Base-by-base conservation (phyloP, 2,888 invertebrate species). In the Tribolium freemani region DNA sequence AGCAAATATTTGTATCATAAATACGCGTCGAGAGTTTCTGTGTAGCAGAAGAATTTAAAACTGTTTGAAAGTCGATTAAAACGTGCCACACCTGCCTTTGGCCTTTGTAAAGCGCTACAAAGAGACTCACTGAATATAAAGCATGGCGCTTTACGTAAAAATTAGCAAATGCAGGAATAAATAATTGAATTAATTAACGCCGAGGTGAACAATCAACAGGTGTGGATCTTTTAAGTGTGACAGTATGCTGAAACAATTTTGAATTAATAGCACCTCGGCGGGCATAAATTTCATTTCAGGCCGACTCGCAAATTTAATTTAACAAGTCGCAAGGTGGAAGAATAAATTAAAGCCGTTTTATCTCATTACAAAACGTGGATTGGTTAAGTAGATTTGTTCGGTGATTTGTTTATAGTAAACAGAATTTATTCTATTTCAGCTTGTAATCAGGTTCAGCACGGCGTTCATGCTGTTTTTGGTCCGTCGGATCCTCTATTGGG, bases 381-480 rank as follows among this genome's bases (percentile, higher is more conserved):
- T 20, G 11, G 44, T 57, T 20, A 4, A 44, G 57, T 11, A 4
- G 44, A 20, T 57, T 44, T 31, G 31, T 31, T 16, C 16, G 57
- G 4, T 1, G 44, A 20, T 57, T 44, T 26, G 26, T 26, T 45
- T 45, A 26, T 26, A 26, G 26, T 26, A 26, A 26, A 26, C 26
- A 26, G 26, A 5, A 3, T 26, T 38, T 38, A 30, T 48, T 61
- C 10, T 20, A 54, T 60, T 85, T 86, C 87, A 94, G 94, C 93
- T 58, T 94, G 94, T 84, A 88, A 89, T 73, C 92, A 93, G 85
- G 90, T 94, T 69, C 88, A 90, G 75, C 87, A 88, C 70, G 94
- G 94, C 3, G 91, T 93, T 11, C 91, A 92, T 75, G 94, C 93
- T 5, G 89, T 95, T 69, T 94, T 94, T 84, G 94, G 94, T 26